These are phyloP conservation scores for Bombyx mori DNA, from an alignment of 1,140 invertebrate genomes.

Conservation along the genomic window ASM3026992v2 NC_085122.1:8241501-8242000, in stretches of 20 bases:
- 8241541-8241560: constrained; percentile 31
- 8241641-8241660: constrained; percentile 54
- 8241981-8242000: too few relatives aligned
- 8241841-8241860: too few relatives aligned
- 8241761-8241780: constrained; percentile 28
- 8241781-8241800: background rate
- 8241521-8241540: too few relatives aligned
- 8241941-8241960: too few relatives aligned
- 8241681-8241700: constrained; percentile 36
- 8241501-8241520: too few relatives aligned
- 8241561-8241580: constrained; percentile 45
- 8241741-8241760: constrained; percentile 29
- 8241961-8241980: too few relatives aligned
- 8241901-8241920: too few relatives aligned
- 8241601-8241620: constrained; percentile 32
- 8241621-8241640: constrained; percentile 37
- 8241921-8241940: too few relatives aligned
- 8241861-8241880: too few relatives aligned
- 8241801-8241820: too few relatives aligned
- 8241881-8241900: too few relatives aligned
- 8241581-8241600: constrained; percentile 45
- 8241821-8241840: background rate
- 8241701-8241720: constrained; percentile 50
- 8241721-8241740: constrained; percentile 31
- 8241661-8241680: constrained; percentile 51